A percentile compares a stretch with the other conserved stretches of the same genome.
Evolutionary conservation across 1,140 invertebrate genomes (phyloP).

Genomic region (Pygmarrhopalites habei): DNA sequence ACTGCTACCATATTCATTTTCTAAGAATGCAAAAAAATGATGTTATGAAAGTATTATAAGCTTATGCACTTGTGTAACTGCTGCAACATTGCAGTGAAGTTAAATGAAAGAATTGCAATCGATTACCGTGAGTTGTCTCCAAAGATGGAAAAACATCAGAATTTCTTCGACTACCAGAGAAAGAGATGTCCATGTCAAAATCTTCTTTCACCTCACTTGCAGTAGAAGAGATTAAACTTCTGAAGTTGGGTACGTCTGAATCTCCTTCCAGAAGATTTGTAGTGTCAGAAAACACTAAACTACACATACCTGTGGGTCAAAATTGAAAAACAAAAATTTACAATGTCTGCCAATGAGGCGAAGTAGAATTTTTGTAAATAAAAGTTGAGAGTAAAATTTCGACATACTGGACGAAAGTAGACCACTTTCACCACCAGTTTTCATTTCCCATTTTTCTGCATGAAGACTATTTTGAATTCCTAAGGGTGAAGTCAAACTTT

Average conservation of each 20-base stretch:
- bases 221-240: conserved; percentile 17
- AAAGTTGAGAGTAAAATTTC: too few relatives aligned
- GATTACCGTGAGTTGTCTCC: too few relatives aligned
- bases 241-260: conserved; percentile 37
- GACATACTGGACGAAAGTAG: conserved; percentile 37
- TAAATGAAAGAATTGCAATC: too few relatives aligned
- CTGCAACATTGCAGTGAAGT: too few relatives aligned
- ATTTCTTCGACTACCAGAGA: conserved; percentile 20
- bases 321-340: neutral
- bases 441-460: conserved; percentile 41
- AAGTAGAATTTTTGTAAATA: too few relatives aligned
- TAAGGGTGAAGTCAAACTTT: conserved; percentile 52
- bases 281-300: conserved; percentile 39
- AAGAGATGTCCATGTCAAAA: conserved; percentile 24
- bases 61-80: too few relatives aligned
- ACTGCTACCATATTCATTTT: conserved; percentile 34
- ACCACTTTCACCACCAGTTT: conserved; percentile 32
- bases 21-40: too few relatives aligned
- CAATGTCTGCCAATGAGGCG: too few relatives aligned
- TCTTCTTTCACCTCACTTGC: conserved; percentile 24
- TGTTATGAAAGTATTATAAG: too few relatives aligned
- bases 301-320: conserved; percentile 20
- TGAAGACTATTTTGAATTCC: conserved; percentile 48
- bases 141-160: conserved; percentile 31
- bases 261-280: conserved; percentile 44